A percentile compares a stretch with the other conserved stretches of the same genome.
Evolutionary conservation across 2,888 invertebrate species (phyloP).

Genomic region (Craniophora ligustri): DNA sequence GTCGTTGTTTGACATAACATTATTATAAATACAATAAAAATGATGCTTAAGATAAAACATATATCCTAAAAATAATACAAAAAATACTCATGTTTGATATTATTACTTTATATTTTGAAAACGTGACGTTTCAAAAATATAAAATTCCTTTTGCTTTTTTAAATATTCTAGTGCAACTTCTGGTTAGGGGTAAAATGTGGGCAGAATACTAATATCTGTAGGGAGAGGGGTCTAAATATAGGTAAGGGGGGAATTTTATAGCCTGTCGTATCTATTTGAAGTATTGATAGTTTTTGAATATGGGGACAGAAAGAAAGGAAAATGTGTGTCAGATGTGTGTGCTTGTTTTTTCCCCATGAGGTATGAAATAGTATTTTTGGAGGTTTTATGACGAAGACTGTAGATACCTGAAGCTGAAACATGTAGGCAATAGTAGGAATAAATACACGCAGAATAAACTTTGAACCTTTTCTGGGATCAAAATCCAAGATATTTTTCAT

Average conservation of each 20-base stretch:
- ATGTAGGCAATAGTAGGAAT: too few species aligned
- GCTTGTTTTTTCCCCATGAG: neutral
- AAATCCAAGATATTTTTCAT: too few species aligned
- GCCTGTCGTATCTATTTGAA: conserved; percentile 40
- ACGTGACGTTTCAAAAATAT: neutral
- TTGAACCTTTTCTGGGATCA: too few species aligned
- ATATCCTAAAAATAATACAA: neutral
- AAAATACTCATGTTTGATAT: too few species aligned
- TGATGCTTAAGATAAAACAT: neutral
- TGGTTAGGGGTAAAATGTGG: conserved; percentile 11
- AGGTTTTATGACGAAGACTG: neutral
- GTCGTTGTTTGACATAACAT: too few species aligned
- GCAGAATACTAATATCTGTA: conserved; percentile 30
- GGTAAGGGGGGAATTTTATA: conserved; percentile 45
- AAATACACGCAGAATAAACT: too few species aligned
- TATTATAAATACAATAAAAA: too few species aligned
- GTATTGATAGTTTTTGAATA: conserved; percentile 43
- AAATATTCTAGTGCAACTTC: conserved; percentile 23
- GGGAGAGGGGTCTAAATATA: conserved; percentile 19
- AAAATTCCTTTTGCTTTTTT: conserved; percentile 13
- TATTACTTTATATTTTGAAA: too few species aligned
- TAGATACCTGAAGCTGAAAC: too few species aligned
- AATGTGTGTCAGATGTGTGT: neutral
- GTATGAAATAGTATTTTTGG: neutral
- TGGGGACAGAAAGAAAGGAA: conserved; percentile 6